phyloP scores from a whole-genome alignment of 2,797 vertebrate genomes.

The Coregonus ussuriensis region DNA sequence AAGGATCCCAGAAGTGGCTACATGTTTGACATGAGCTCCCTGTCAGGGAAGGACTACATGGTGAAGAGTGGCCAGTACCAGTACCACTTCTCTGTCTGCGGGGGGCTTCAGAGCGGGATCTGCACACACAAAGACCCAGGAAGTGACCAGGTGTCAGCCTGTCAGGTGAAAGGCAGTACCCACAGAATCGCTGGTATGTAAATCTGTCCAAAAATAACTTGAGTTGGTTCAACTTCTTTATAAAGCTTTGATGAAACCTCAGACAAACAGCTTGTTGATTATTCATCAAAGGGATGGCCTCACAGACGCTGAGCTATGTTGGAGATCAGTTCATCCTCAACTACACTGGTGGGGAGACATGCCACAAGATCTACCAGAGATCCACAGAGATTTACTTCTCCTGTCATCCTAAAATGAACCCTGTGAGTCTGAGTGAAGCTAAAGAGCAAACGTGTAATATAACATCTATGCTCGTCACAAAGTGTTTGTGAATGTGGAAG shows the following conservation, averaged over 20 bases:
- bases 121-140: constrained; percentile 57
- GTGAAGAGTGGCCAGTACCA: constrained; percentile 74
- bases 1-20: constrained; percentile 84
- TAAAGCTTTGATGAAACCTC: too few relatives aligned
- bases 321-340: constrained; percentile 91
- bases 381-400: constrained; percentile 90
- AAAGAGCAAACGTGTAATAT: not conserved
- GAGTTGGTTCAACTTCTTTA: not conserved
- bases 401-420: constrained; percentile 80
- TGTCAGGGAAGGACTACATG: constrained; percentile 73
- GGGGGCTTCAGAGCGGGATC: constrained; percentile 58
- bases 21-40: constrained; percentile 82
- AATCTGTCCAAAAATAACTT: not conserved
- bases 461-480: not conserved
- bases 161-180: constrained; percentile 73
- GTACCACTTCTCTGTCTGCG: constrained; percentile 89
- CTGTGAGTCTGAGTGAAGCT: constrained; percentile 70
- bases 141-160: constrained; percentile 74
- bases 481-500: not conserved
- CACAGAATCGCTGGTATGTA: constrained; percentile 85
- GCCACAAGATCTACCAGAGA: constrained; percentile 85
- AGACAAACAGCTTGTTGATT: not conserved
- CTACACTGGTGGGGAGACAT: constrained; percentile 86
- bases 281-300: constrained; percentile 75
- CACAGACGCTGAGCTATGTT: constrained; percentile 83